Percentiles rank a stretch among this genome's conserved stretches.
These are phyloP conservation scores for Amblyornis subalaris DNA, from an alignment of 2,113 vertebrate species.

Conservation along the genomic window DNA sequence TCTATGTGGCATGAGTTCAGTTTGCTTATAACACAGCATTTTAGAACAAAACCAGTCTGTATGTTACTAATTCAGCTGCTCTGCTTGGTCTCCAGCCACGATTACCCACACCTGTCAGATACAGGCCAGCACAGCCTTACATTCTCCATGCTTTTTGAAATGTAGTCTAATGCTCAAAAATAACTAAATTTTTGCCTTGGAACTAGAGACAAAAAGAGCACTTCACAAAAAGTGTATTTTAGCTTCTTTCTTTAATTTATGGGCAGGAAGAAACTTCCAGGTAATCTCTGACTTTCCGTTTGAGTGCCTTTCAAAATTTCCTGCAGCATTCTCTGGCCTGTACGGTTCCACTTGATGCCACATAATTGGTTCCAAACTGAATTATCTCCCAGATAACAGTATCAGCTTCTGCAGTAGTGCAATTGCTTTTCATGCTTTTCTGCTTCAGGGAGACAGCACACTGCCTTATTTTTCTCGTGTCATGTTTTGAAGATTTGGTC, in stretches of 20 bases:
- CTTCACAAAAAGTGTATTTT: background rate
- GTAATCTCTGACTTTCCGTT: background rate
- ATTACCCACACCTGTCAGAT: background rate
- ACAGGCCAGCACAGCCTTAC: background rate
- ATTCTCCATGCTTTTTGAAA: background rate
- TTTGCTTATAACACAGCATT: background rate
- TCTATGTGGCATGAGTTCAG: background rate
- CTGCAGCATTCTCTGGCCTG: background rate
- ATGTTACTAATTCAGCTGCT: background rate
- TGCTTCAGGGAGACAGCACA: background rate
- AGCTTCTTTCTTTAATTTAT: background rate
- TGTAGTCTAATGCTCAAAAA: background rate
- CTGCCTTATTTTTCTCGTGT: background rate
- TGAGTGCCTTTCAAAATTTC: background rate
- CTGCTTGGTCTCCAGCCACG: background rate
- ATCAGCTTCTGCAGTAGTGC: background rate
- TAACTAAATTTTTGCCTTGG: background rate
- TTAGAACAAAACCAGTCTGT: background rate
- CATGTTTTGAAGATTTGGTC: background rate
- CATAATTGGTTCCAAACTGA: background rate
- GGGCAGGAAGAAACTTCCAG: background rate
- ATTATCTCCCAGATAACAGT: background rate
- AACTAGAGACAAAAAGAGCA: background rate
- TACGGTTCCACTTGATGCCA: background rate
- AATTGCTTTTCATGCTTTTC: background rate